Evolutionary conservation across 2,113 vertebrate genomes (phyloP), one percentile per base, ranked within the genome.

Genomic region (Pavo muticus): DNA sequence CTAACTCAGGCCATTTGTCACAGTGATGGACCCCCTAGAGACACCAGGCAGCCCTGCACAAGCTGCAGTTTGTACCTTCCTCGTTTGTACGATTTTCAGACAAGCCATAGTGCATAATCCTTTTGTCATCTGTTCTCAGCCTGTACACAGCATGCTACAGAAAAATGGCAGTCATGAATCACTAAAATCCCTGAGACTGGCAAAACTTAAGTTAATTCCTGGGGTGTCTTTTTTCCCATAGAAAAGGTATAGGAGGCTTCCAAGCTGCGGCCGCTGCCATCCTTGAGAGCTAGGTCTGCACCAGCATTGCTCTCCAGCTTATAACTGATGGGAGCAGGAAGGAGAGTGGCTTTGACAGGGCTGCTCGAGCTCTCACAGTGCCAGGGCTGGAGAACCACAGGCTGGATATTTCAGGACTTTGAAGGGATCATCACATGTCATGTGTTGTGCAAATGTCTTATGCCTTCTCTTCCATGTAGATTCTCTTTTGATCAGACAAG

Each of bases 61-160:
- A n/a, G 48, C 76, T 76, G 18, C 63, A 65, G 10, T 30, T 8
- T 19, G 37, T 29, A 17, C 37, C 23, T 48, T 14, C n/a, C 7
- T 11, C 14, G 11, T 30, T 39, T 52, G 1, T 8, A 4, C 24
- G 0, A 4, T 15, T 65, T 85, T 82, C 59, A 44, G 32, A 24
- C 10, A 61, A 57, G n/a, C 18, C 17, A 7, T 11, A 35, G 13
- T 6, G 3, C 29, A 3, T 40, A 59, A 60, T 87, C 0, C 0
- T 68, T 87, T 87, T 64, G 44, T 39, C 7, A 1, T 57, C 48
- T 44, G 10, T 27, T 87, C 32, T 8, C 50, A 60, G 45, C 42
- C 47, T 63, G 24, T 11, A 4, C 5, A 14, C 35, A 37, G 48
- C 68, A 75, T 29, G 54, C 6, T 80, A 69, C 50, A 68, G 64